phyloP scores from a whole-genome alignment of 2,888 invertebrate genomes.

The Ypsolopha sequella region DNA sequence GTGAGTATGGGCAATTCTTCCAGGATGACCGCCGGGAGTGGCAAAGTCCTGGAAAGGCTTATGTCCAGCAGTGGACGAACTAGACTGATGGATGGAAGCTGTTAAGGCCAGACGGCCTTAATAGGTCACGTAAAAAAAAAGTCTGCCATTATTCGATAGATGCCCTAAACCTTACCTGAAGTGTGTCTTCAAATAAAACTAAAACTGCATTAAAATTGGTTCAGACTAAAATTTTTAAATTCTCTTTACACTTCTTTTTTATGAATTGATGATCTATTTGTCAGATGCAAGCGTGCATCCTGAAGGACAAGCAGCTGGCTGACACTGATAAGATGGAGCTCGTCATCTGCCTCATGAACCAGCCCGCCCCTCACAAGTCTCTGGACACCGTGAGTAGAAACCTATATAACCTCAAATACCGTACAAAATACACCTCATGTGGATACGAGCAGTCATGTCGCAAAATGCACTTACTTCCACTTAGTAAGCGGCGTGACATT shows the following conservation, averaged over 20 bases:
- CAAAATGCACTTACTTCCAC: too few species aligned
- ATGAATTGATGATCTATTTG: slow-evolving; percentile 4
- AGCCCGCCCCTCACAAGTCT: slow-evolving; percentile 52
- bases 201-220: not conserved
- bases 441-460: too few species aligned
- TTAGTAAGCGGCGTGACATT: too few species aligned
- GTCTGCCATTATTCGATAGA: not conserved
- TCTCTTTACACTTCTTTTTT: not conserved
- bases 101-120: not conserved
- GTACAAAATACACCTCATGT: too few species aligned
- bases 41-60: too few species aligned
- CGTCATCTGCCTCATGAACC: slow-evolving; percentile 73
- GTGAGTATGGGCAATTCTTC: too few species aligned
- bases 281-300: slow-evolving; percentile 54
- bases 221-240: too few species aligned
- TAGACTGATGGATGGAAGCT: too few species aligned
- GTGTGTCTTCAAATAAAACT: not conserved
- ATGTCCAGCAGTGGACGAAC: too few species aligned
- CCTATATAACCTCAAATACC: not conserved
- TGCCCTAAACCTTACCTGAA: not conserved
- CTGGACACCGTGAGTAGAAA: slow-evolving; percentile 40
- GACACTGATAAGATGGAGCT: slow-evolving; percentile 67
- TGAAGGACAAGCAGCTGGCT: slow-evolving; percentile 31
- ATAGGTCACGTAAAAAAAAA: too few species aligned
- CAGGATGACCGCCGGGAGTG: too few species aligned